phyloP scores from a whole-genome alignment of 2,113 vertebrate species.

The Dasyurus viverrinus region DNA sequence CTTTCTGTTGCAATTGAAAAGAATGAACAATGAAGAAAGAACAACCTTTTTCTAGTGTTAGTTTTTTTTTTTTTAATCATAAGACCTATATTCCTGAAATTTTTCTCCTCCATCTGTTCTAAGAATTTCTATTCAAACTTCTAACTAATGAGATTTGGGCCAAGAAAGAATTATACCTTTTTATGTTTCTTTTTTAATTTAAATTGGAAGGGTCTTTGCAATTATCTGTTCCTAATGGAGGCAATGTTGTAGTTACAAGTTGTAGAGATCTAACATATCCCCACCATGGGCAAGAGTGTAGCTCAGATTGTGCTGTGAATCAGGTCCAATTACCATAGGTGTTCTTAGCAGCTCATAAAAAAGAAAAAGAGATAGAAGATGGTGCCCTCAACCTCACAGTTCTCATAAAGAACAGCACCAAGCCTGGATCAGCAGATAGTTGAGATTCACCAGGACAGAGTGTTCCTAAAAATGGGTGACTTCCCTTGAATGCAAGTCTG shows the following conservation, averaged over 20 bases:
- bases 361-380: not conserved
- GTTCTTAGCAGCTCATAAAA: not conserved
- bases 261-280: not conserved
- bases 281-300: not conserved
- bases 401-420: not conserved
- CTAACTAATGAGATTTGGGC: not conserved
- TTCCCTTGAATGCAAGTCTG: not conserved
- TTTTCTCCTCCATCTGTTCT: not conserved
- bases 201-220: not conserved
- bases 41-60: not conserved
- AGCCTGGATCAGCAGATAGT: not conserved
- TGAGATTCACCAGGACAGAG: not conserved
- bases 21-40: slow-evolving; percentile 5
- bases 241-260: not conserved
- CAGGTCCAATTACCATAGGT: not conserved
- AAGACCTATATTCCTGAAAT: slow-evolving; percentile 10
- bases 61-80: slow-evolving; percentile 7
- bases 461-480: not conserved
- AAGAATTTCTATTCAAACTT: not conserved
- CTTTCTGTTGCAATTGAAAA: slow-evolving; percentile 12
- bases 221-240: not conserved
- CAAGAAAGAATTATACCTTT: not conserved
- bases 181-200: not conserved
- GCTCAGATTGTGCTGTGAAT: not conserved
- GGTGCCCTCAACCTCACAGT: not conserved